These are phyloP conservation scores for Hemaris fuciformis DNA, from an alignment of 2,888 invertebrate genomes.

Conservation along the genomic window DNA sequence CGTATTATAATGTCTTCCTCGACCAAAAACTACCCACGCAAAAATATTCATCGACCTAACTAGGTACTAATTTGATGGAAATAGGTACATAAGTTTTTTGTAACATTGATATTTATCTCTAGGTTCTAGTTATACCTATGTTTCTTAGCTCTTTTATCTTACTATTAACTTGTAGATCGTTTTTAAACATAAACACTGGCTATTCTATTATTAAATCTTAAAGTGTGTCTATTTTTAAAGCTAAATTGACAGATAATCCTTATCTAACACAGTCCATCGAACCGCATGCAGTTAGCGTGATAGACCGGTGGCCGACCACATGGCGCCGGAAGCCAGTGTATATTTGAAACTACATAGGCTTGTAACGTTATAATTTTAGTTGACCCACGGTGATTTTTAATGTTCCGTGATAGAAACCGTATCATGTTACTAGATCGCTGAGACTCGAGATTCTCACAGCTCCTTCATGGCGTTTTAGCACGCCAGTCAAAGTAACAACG, in stretches of 20 bases:
- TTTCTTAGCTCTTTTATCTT: not conserved
- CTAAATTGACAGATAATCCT: not conserved
- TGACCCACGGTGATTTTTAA: not conserved
- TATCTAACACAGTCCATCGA: not conserved
- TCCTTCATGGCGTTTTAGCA: not conserved
- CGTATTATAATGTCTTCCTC: not conserved
- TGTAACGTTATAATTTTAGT: not conserved
- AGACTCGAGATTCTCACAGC: not conserved
- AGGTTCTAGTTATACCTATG: too few species aligned
- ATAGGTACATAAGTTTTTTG: not conserved
- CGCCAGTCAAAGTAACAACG: not conserved
- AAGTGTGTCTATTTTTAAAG: too few species aligned
- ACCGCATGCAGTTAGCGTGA: not conserved
- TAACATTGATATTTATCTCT: too few species aligned
- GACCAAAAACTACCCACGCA: not conserved
- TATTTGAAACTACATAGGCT: not conserved
- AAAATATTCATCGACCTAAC: not conserved
- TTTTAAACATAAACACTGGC: too few species aligned
- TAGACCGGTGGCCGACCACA: not conserved
- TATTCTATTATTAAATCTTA: too few species aligned
- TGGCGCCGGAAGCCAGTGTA: not conserved
- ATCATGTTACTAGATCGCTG: not conserved
- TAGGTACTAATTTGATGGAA: slow-evolving; percentile 2
- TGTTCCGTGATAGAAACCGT: not conserved
- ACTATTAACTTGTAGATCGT: not conserved